A percentile compares a stretch with the other conserved stretches of the same genome.
Conservation (phyloP, 1,140 invertebrate genomes). For the Forficula auricularia region DNA sequence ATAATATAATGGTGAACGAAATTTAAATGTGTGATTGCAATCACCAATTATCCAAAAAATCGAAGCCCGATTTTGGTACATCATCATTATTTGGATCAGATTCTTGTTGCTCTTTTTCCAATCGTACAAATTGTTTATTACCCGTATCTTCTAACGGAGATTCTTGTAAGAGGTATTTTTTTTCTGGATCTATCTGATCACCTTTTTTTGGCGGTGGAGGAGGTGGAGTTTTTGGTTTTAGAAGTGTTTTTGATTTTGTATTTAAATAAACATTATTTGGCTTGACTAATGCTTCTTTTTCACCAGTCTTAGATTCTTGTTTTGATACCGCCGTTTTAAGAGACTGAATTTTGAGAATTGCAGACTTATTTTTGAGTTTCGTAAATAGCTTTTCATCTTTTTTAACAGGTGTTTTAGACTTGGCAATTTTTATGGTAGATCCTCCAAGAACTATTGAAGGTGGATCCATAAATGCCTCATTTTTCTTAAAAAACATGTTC, state of each 20-base stretch:
- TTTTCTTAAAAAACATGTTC: slow-evolving; percentile 18
- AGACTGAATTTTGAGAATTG: slow-evolving; percentile 24
- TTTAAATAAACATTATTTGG: slow-evolving; percentile 13
- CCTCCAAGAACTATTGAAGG: slow-evolving; percentile 19
- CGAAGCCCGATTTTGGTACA: slow-evolving; percentile 53
- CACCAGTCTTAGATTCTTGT: slow-evolving; percentile 15
- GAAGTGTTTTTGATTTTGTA: slow-evolving; percentile 11
- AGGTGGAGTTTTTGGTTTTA: slow-evolving; percentile 23
- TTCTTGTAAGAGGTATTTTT: slow-evolving; percentile 21
- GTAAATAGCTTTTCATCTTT: slow-evolving; percentile 22
- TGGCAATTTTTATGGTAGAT: slow-evolving; percentile 19
- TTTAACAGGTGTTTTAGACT: slow-evolving; percentile 15
- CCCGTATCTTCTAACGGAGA: slow-evolving; percentile 25
- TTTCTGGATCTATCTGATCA: slow-evolving; percentile 15
- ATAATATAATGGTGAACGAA: no score
- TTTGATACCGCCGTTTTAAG: slow-evolving; percentile 7
- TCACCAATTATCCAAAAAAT: slow-evolving; percentile 57
- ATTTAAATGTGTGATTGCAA: no score
- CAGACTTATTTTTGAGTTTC: slow-evolving; percentile 25
- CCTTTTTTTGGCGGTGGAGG: slow-evolving; percentile 13
- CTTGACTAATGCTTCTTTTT: slow-evolving; percentile 22
- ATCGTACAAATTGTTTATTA: slow-evolving; percentile 21
- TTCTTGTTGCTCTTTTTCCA: slow-evolving; percentile 21
- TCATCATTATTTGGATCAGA: slow-evolving; percentile 23
- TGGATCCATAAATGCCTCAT: slow-evolving; percentile 10